A percentile compares a stretch with the other conserved stretches of the same genome.
phyloP scores from a whole-genome alignment of 2,888 invertebrate genomes.

The Tetrapedia diversipes region DNA sequence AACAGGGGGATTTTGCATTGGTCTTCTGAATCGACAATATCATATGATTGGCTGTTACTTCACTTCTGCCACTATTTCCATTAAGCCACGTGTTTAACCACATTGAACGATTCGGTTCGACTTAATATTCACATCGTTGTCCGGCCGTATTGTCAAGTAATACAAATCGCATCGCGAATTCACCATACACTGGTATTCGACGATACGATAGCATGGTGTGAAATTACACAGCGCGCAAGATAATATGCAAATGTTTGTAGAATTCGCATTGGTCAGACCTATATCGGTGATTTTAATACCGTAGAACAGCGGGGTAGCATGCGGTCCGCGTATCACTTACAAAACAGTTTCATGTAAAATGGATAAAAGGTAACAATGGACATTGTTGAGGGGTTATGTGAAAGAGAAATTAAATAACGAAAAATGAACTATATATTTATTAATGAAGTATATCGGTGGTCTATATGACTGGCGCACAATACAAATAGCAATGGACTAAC shows the following conservation, averaged over 20 bases:
- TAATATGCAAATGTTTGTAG: neutral
- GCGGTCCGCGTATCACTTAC: no score
- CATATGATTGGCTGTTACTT: constrained; percentile 8
- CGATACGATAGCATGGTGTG: neutral
- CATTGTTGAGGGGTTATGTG: no score
- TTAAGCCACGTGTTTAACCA: neutral
- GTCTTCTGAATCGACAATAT: constrained; percentile 10
- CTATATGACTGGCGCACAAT: no score
- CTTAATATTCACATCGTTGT: neutral
- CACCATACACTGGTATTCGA: neutral
- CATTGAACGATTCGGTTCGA: neutral
- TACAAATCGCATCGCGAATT: neutral
- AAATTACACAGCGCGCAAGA: neutral
- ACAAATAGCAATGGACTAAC: no score
- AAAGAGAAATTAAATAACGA: no score
- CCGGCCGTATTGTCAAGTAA: neutral
- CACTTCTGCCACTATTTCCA: neutral
- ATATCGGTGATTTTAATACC: no score
- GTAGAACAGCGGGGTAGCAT: no score
- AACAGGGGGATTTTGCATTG: neutral
- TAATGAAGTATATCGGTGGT: no score
- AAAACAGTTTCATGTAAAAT: no score
- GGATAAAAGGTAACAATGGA: no score
- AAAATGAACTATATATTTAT: no score
- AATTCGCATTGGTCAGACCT: no score